Conservation (phyloP, 1,140 invertebrate genomes). For the Trichoplusia ni region DNA sequence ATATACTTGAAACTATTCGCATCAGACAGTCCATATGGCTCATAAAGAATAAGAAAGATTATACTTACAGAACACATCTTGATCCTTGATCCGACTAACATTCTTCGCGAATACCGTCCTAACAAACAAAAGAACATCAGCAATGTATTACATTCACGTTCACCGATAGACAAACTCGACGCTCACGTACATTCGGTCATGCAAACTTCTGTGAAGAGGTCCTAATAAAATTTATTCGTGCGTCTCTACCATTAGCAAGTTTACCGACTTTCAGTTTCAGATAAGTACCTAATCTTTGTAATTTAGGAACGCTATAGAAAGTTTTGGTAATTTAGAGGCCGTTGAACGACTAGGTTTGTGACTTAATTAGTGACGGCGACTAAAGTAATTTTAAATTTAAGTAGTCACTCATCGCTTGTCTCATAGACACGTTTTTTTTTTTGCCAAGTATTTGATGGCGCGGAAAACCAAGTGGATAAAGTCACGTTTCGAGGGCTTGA, state of each 20-base stretch:
- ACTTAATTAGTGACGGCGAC: no score
- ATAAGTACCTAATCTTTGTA: slow-evolving; percentile 38
- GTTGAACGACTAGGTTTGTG: not conserved
- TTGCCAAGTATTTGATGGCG: no score
- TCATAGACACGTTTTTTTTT: no score
- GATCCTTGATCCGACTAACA: not conserved
- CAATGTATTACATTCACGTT: slow-evolving; percentile 41
- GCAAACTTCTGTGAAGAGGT: slow-evolving; percentile 38
- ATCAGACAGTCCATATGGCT: no score
- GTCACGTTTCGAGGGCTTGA: no score
- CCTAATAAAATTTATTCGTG: slow-evolving; percentile 48
- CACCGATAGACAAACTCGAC: slow-evolving; percentile 47
- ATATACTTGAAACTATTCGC: no score
- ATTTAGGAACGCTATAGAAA: slow-evolving; percentile 1
- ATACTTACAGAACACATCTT: no score
- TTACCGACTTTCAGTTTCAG: slow-evolving; percentile 2
- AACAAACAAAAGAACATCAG: slow-evolving; percentile 39
- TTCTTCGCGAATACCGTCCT: not conserved
- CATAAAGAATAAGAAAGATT: no score
- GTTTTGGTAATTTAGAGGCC: not conserved
- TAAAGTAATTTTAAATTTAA: no score
- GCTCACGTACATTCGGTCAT: slow-evolving; percentile 46
- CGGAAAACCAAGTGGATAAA: no score
- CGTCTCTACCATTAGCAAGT: slow-evolving; percentile 44
- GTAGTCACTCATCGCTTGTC: no score